These are phyloP conservation scores for Trypoxylus dichotomus DNA, from an alignment of 1,140 invertebrate genomes.

Conservation along the genomic window DNA sequence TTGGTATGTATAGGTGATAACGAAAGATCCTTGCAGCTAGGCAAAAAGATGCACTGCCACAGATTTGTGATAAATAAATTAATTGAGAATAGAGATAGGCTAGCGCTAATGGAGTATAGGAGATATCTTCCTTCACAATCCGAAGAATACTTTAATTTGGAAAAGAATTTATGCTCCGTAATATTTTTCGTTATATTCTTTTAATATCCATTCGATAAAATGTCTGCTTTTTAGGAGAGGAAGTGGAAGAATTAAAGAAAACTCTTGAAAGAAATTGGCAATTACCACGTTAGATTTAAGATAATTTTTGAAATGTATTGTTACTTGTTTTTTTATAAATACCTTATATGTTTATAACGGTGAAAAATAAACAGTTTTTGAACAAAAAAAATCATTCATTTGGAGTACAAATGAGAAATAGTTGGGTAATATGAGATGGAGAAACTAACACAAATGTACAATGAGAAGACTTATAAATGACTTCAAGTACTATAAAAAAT, in stretches of 20 bases:
- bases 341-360: too few relatives aligned
- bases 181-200: constrained; percentile 29
- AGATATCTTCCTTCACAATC: constrained; percentile 56
- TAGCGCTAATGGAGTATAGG: constrained; percentile 56
- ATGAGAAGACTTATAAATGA: too few relatives aligned
- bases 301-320: not conserved
- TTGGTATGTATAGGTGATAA: constrained; percentile 41
- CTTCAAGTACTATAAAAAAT: too few relatives aligned
- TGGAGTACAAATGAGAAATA: too few relatives aligned
- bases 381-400: too few relatives aligned
- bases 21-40: constrained; percentile 41
- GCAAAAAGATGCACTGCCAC: constrained; percentile 53
- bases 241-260: constrained; percentile 40
- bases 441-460: too few relatives aligned
- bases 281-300: constrained; percentile 35
- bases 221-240: constrained; percentile 34
- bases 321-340: not conserved
- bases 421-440: too few relatives aligned
- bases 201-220: constrained; percentile 24
- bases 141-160: constrained; percentile 58
- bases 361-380: too few relatives aligned
- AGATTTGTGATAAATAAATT: constrained; percentile 56
- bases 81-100: constrained; percentile 57
- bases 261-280: not conserved
- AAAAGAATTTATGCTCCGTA: constrained; percentile 57